Base-by-base conservation (phyloP, 1,140 invertebrate genomes). In the Lepidurus couesii region DNA sequence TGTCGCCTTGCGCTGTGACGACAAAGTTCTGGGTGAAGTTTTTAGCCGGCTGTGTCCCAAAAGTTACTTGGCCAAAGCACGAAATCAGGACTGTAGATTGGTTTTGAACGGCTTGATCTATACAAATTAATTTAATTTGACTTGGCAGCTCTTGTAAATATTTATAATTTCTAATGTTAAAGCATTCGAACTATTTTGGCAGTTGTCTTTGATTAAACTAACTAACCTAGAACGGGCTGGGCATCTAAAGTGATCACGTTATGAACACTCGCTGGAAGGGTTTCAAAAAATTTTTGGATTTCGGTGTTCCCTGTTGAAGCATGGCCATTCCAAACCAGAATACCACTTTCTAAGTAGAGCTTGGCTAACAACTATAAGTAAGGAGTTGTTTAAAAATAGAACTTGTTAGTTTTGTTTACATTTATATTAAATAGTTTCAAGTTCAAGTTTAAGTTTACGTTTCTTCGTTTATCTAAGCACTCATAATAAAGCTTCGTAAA, bases 261-360 rank as follows among this genome's bases (percentile, higher is more conserved):
- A 84, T 94, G 92, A 81, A 90, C 89, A 73, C 92, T 90, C 5
- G 88, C 83, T 43, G 93, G 93, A 78, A 95, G 83, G 79, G 91
- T 90, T 81, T 91, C 88, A 81, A 91, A 89, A 84, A 93, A 94
- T 82, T 92, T 92, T 82, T 93, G 89, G 78, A 96, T 94, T 74
- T 87, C 89, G 75, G 92, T 90, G 82, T 89, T 90, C 8, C 92
- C 92, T 80, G 85, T 89, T 0, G 90, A 87, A 24, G 90, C 89
- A 86, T 94, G 94, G 44, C 94, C 94, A 87, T 95, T 95, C 93
- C 93, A 96, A 42, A 93, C 90, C 74, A 95, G 85, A 34, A 90
- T 85, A n/a, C 90, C 93, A 42, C 89, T 89, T 74, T 95, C 92
- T 81, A 94, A 83, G 82, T 95, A 96, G 26, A 95, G 84, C 81